Percentiles rank a stretch among this genome's conserved stretches.
Evolutionary conservation across 1,140 invertebrate species (phyloP).

Genomic region (Nasonia vitripennis): DNA sequence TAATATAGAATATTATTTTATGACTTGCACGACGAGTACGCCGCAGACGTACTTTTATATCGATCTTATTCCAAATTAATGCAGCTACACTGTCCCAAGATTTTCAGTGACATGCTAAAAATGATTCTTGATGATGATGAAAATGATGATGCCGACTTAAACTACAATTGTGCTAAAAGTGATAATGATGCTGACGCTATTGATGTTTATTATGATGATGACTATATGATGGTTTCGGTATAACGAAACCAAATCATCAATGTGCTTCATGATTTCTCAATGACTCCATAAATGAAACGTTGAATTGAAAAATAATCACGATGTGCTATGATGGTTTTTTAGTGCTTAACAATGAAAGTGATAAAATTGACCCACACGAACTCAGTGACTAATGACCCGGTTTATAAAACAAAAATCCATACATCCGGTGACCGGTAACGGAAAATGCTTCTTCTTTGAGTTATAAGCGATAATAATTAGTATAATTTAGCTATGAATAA

Average conservation of each 20-base stretch:
- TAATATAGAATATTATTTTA: no score
- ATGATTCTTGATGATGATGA: slow-evolving; percentile 13
- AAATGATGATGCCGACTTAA: neutral
- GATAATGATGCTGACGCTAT: slow-evolving; percentile 21
- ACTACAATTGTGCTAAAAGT: neutral
- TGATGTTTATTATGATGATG: slow-evolving; percentile 56
- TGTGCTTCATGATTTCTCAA: neutral
- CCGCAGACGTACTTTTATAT: slow-evolving; percentile 7
- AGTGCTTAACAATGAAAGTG: slow-evolving; percentile 7
- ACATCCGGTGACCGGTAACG: neutral
- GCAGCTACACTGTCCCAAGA: neutral
- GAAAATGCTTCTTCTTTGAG: neutral
- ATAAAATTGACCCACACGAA: neutral
- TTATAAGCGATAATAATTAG: neutral
- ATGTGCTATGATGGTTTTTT: slow-evolving; percentile 13
- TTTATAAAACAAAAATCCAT: slow-evolving; percentile 14
- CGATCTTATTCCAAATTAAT: slow-evolving; percentile 10
- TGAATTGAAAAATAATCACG: neutral
- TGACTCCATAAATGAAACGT: neutral
- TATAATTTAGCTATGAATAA: neutral
- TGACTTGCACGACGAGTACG: neutral
- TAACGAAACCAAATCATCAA: neutral
- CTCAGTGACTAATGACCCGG: slow-evolving; percentile 12
- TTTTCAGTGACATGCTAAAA: slow-evolving; percentile 19
- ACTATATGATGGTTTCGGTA: slow-evolving; percentile 9